Evolutionary conservation across 2,797 vertebrate genomes (phyloP).

Genomic region (Carduelis carduelis): DNA sequence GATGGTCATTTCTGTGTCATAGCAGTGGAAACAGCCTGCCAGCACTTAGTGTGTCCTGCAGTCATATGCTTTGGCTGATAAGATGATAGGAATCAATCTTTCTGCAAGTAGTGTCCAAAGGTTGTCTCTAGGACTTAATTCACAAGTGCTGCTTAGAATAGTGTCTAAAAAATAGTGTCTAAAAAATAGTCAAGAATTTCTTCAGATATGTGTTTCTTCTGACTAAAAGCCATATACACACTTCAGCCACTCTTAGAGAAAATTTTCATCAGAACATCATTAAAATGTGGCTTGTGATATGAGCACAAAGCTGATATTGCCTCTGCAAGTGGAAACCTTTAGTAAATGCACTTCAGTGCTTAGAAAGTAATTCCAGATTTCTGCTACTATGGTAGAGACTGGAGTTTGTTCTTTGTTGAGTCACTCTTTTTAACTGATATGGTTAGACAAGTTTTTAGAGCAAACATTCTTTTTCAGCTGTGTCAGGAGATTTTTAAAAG

Average conservation of each 20-base stretch:
- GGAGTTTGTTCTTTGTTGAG: background rate
- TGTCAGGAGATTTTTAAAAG: constrained; percentile 25
- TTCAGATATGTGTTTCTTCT: constrained; percentile 15
- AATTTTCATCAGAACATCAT: background rate
- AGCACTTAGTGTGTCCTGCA: background rate
- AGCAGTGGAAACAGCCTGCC: background rate
- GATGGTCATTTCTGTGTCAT: constrained; percentile 13
- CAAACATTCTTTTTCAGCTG: background rate
- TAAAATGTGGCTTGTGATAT: background rate
- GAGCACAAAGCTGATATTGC: background rate
- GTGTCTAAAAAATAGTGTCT: background rate
- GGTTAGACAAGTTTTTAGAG: constrained; percentile 16
- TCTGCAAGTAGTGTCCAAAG: constrained; percentile 59
- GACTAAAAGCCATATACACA: background rate
- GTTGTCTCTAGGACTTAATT: constrained; percentile 15
- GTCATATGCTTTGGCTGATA: constrained; percentile 14
- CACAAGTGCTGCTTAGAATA: background rate
- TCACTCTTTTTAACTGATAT: background rate
- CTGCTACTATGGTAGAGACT: background rate
- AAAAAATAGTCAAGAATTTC: background rate
- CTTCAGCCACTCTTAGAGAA: background rate
- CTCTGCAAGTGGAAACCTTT: background rate
- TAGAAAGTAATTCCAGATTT: background rate
- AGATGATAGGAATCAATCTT: constrained; percentile 47
- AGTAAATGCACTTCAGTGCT: background rate